A percentile compares a stretch with the other conserved stretches of the same genome.
phyloP scores from a whole-genome alignment of 1,140 invertebrate genomes.

The Caenorhabditis remanei region DNA sequence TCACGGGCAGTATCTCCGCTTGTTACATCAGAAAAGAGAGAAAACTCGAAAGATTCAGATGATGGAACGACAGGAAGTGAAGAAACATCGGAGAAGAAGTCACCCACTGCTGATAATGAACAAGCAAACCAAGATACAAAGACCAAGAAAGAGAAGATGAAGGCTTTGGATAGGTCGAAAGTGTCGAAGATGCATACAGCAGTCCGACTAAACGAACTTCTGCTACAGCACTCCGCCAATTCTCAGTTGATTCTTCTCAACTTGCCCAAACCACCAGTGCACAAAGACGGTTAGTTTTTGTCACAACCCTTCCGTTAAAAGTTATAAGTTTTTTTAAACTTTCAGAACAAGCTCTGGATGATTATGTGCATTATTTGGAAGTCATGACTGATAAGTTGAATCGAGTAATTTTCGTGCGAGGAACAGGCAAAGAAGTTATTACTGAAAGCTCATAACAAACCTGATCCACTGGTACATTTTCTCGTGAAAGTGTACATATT shows the following conservation, averaged over 20 bases:
- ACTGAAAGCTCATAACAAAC: constrained; percentile 91
- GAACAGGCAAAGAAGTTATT: constrained; percentile 96
- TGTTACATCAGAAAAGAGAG: constrained; percentile 57
- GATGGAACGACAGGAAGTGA: constrained; percentile 31
- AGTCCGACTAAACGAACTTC: constrained; percentile 96
- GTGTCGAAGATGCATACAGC: constrained; percentile 92
- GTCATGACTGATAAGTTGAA: constrained; percentile 96
- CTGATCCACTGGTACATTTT: neutral
- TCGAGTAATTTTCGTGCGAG: constrained; percentile 94
- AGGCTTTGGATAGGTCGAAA: constrained; percentile 70
- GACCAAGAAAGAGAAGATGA: constrained; percentile 70
- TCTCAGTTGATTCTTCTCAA: constrained; percentile 97
- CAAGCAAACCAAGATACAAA: constrained; percentile 59
- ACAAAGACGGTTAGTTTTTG: constrained; percentile 65
- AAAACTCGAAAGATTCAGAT: constrained; percentile 41
- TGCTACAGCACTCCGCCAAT: constrained; percentile 94
- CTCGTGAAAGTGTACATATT: neutral
- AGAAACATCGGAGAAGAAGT: constrained; percentile 47
- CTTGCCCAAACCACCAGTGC: constrained; percentile 92
- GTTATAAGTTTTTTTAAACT: too few species aligned
- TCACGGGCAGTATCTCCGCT: constrained; percentile 52
- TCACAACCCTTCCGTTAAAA: neutral
- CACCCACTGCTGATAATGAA: constrained; percentile 4
- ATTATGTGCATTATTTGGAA: constrained; percentile 81
- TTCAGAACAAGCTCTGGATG: constrained; percentile 65